phyloP scores from a whole-genome alignment of 2,888 invertebrate species.

The Aphidoletes aphidimyza region DNA sequence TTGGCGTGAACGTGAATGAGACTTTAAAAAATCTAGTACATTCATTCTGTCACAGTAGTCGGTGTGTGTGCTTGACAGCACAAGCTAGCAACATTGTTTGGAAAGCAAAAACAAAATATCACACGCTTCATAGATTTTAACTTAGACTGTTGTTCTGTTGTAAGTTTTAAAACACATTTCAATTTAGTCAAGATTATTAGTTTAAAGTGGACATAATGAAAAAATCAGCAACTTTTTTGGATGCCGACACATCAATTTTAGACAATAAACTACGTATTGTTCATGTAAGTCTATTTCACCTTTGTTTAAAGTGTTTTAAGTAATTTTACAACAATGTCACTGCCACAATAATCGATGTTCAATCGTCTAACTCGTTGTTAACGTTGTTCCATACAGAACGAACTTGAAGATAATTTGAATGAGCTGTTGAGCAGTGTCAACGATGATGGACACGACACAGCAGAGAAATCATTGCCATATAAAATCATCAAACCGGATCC shows the following conservation, averaged over 20 bases:
- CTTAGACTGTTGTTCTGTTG: not conserved
- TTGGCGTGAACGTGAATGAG: not conserved
- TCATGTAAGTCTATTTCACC: conserved; percentile 62
- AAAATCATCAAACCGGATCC: conserved; percentile 76
- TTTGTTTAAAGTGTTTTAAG: not conserved
- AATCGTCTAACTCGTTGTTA: not conserved
- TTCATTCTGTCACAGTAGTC: not conserved
- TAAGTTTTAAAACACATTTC: not conserved
- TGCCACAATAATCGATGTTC: not conserved
- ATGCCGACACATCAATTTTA: conserved; percentile 72
- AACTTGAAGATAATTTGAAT: conserved; percentile 72
- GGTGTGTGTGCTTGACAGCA: not conserved
- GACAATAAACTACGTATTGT: conserved; percentile 69
- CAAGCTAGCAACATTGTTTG: not conserved
- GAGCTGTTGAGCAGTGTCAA: conserved; percentile 67
- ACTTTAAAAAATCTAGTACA: conserved; percentile 23
- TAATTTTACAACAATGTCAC: not conserved
- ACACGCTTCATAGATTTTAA: not conserved
- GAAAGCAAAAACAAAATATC: not conserved
- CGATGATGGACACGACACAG: conserved; percentile 22
- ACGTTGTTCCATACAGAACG: too few relatives aligned
- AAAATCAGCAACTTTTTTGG: conserved; percentile 70
- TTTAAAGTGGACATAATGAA: conserved; percentile 62
- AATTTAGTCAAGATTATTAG: conserved; percentile 59
- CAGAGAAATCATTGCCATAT: conserved; percentile 62